Base-by-base conservation (phyloP, 2,113 vertebrate genomes). In the Heterotis niloticus region DNA sequence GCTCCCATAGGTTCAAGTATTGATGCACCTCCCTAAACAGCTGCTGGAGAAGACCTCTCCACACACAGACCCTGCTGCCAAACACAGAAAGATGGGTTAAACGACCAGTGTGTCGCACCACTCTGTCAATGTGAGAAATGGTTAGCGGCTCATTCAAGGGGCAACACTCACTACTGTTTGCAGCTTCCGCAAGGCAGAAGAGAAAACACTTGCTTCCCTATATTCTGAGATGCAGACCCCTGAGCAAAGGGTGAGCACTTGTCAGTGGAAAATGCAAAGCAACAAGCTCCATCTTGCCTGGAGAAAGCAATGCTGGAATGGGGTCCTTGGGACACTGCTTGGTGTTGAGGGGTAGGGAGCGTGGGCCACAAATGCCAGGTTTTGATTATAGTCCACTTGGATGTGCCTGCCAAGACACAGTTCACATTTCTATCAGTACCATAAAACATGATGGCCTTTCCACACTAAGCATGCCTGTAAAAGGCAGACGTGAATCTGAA, bases 211-310 rank as follows among this genome's bases (percentile, higher is more conserved):
- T 72, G 79, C 54, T 81, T 65, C 34, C 34, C 34, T 44, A 44
- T 7, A 7, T 44, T 44, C 52, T 44, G 71, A 28, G 71, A 17
- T 20, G 10, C 69, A 29, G 82, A 86, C 85, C 78, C 52, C 24
- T 14, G 24, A 82, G 81, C 82, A 87, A 68, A 74, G 52, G 69
- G 7, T 66, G 44, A 23, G 70, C 59, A 57, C 70, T 65, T 66
- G 76, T 67, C 69, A 52, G 78, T 23, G 64, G 44, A 51, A 69
- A 54, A 74, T 75, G 68, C 64, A 20, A 56, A 75, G 72, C 77
- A 82, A 77, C 77, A 81, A 29, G 57, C 17, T 7, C 62, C 18
- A 80, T 84, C 80, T 83, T 82, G 81, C 77, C 77, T 81, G 82
- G 62, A 83, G 82, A 80, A 81, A 75, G 78, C 73, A 82, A 78